phyloP scores from a whole-genome alignment of 2,113 vertebrate species.

The Trinectes maculatus region DNA sequence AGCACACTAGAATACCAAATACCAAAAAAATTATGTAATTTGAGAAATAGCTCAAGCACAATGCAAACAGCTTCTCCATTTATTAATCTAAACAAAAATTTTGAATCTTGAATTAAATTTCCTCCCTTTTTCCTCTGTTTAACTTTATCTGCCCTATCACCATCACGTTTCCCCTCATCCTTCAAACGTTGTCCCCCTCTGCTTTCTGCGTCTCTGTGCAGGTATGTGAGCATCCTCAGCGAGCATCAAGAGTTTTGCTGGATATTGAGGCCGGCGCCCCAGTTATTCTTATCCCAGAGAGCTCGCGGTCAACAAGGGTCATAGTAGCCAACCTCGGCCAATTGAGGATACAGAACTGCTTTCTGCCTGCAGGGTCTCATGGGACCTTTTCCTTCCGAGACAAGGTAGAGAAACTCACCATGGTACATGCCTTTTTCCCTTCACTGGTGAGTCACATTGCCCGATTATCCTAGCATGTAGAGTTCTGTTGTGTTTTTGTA shows the following conservation, averaged over 20 bases:
- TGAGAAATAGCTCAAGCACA: too few relatives aligned
- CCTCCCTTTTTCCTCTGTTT: too few relatives aligned
- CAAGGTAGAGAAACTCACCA: slow-evolving; percentile 91
- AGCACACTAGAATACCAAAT: too few relatives aligned
- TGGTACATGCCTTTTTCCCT: slow-evolving; percentile 78
- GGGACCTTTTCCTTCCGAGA: slow-evolving; percentile 92
- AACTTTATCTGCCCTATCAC: not conserved
- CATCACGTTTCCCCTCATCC: not conserved
- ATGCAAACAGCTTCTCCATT: too few relatives aligned
- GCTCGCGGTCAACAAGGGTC: slow-evolving; percentile 88
- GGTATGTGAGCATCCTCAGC: slow-evolving; percentile 92
- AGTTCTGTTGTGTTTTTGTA: not conserved
- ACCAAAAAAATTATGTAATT: too few relatives aligned
- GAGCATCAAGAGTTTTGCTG: slow-evolving; percentile 88
- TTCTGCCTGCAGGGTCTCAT: slow-evolving; percentile 86
- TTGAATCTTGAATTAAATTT: too few relatives aligned
- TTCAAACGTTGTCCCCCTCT: not conserved
- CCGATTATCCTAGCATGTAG: not conserved
- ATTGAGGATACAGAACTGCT: slow-evolving; percentile 91
- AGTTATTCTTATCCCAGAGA: slow-evolving; percentile 95
- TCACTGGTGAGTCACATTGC: slow-evolving; percentile 80
- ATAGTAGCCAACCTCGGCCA: slow-evolving; percentile 97
- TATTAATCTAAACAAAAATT: too few relatives aligned
- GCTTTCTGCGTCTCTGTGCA: slow-evolving; percentile 48
- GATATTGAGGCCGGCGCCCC: slow-evolving; percentile 96